Percentiles rank a stretch among this genome's conserved stretches.
These are phyloP conservation scores for Ladona fulva DNA, from an alignment of 1,140 invertebrate genomes.

Conservation along the genomic window DNA sequence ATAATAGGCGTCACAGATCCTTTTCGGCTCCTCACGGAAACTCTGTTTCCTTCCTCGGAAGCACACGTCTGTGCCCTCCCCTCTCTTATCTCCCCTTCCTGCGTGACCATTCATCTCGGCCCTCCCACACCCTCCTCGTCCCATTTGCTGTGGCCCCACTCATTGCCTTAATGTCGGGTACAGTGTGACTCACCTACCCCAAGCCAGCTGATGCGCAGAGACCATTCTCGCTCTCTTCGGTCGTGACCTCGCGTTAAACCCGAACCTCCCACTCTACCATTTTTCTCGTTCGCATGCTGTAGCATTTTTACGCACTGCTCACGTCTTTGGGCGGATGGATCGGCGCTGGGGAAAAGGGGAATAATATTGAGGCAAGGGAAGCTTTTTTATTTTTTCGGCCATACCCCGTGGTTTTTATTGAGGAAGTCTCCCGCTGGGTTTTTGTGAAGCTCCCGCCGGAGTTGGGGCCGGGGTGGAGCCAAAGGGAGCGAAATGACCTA, in stretches of 20 bases:
- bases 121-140: background rate
- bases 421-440: constrained; percentile 6
- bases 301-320: background rate
- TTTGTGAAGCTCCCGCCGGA: background rate
- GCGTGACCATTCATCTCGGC: background rate
- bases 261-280: background rate
- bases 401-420: constrained; percentile 1
- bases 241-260: background rate
- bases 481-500: no score
- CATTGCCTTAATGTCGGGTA: background rate
- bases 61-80: background rate
- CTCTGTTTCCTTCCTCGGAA: no score
- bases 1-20: no score
- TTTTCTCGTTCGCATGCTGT: background rate
- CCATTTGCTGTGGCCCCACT: background rate
- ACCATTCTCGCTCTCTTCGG: background rate
- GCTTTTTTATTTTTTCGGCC: background rate
- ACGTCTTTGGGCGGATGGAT: background rate
- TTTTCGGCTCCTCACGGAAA: no score
- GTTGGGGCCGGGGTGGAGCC: no score
- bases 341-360: background rate
- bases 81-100: background rate
- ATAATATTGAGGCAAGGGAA: background rate
- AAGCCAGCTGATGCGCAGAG: background rate
- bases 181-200: constrained; percentile 6